Base-by-base conservation (phyloP, 2,888 invertebrate species). In the Baccha elongata region DNA sequence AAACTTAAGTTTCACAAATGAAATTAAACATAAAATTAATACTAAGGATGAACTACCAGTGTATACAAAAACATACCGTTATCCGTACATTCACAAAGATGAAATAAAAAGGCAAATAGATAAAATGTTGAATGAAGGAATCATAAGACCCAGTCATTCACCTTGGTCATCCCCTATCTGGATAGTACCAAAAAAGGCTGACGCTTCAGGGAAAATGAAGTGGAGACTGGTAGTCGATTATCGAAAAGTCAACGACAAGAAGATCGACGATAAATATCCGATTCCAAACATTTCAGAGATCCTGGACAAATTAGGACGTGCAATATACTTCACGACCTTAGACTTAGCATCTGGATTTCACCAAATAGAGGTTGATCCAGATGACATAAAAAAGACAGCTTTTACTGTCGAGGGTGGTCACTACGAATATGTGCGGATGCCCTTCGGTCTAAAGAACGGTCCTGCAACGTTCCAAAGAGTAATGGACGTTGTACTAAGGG, bases 241-340 rank as follows among this genome's bases (percentile, higher is more conserved):
- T 19, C 17, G 42, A 42, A 42, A 10, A 19, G 42, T 42, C 4
- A 42, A 42, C 17, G 42, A 42, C n/a, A 42, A 62, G 2, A 76
- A 68, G 6, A 35, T 76, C 10, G 73, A 69, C 35, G 74, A 69
- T n/a, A 78, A 44, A 5, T 62, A 74, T 19, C 58, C 74, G 3
- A 65, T 74, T 15, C 64, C 73, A 3, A 62, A 65, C 15, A 74
- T 74, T 15, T 35, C 21, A 2, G 42, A 21, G 35, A 53, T 68
- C 1, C 11, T 44, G 17, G 44, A 44, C 11, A 17, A 44, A 15
- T 17, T 44, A 40, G 13, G 13, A 42, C 13, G 42, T n/a, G 42
- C 46, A 23, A 10, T 23, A n/a, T 23, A 46, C n/a, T 46, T 46
- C 21, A 46, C 46, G 3, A 46, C 46, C 3, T 23, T 46, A 19